Conservation (phyloP, 2,888 invertebrate species). For the Leucophenga montana region DNA sequence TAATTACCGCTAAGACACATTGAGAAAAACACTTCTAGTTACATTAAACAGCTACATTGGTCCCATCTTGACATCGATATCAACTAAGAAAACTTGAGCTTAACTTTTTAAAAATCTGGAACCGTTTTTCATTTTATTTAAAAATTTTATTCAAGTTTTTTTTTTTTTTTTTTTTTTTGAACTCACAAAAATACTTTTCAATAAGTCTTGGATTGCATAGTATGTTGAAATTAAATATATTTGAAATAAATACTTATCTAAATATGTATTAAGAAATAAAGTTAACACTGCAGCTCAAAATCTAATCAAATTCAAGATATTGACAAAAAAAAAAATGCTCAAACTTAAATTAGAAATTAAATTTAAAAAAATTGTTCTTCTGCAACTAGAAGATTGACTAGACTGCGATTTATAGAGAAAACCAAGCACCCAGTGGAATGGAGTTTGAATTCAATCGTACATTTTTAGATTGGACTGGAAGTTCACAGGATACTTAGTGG, state of each 20-base stretch:
- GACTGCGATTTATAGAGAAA: background rate
- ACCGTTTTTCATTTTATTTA: no score
- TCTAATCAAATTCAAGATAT: background rate
- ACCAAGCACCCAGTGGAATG: background rate
- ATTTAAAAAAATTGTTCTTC: background rate
- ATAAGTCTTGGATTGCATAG: conserved; percentile 19
- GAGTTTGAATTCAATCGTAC: background rate
- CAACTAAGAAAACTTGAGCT: no score
- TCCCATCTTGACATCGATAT: no score
- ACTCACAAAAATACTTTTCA: conserved; percentile 9
- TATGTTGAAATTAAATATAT: background rate
- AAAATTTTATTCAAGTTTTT: conserved; percentile 10
- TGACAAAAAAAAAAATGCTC: background rate
- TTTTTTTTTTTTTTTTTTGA: background rate
- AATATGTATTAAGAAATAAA: background rate
- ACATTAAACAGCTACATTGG: no score
- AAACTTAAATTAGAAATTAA: background rate
- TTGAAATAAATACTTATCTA: background rate
- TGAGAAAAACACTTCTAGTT: no score
- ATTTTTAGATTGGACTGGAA: conserved; percentile 40
- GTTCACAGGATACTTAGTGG: conserved; percentile 20
- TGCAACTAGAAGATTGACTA: conserved; percentile 1
- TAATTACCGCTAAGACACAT: no score
- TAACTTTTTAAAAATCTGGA: no score
- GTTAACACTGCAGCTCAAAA: background rate